phyloP scores from a whole-genome alignment of 2,888 invertebrate species.

The Temnothorax ravouxi region DNA sequence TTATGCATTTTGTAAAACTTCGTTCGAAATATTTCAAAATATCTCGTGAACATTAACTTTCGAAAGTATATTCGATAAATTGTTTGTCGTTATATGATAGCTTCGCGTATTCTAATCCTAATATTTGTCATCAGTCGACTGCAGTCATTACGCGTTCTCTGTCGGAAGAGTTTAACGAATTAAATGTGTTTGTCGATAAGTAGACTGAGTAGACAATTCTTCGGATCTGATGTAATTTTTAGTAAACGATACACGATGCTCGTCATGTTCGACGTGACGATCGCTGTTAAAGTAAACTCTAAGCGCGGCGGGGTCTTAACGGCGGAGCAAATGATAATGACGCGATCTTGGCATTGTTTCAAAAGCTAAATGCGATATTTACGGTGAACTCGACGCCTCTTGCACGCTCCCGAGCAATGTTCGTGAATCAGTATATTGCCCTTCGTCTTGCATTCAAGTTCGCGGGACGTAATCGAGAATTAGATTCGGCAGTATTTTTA shows the following conservation, averaged over 20 bases:
- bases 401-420: conserved; percentile 14
- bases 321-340: conserved; percentile 71
- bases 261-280: not conserved
- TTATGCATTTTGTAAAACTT: not conserved
- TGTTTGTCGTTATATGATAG: not conserved
- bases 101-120: not conserved
- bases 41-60: not conserved
- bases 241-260: not conserved
- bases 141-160: not conserved
- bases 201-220: not conserved
- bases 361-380: conserved; percentile 77
- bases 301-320: conserved; percentile 10
- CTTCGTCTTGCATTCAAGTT: not conserved
- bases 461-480: not conserved
- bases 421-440: not conserved
- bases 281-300: conserved; percentile 8
- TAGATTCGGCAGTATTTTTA: not conserved
- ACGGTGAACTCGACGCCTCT: conserved; percentile 71
- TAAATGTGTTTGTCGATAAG: conserved; percentile 6
- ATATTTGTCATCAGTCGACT: not conserved
- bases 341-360: conserved; percentile 78
- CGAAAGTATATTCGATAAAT: not conserved
- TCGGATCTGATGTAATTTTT: not conserved
- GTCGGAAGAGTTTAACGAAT: conserved; percentile 10
- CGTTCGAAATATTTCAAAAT: not conserved